Evolutionary conservation across 2,113 vertebrate species (phyloP), one percentile per base, ranked within the genome.

Genomic region (Poeciliopsis turrubarensis): DNA sequence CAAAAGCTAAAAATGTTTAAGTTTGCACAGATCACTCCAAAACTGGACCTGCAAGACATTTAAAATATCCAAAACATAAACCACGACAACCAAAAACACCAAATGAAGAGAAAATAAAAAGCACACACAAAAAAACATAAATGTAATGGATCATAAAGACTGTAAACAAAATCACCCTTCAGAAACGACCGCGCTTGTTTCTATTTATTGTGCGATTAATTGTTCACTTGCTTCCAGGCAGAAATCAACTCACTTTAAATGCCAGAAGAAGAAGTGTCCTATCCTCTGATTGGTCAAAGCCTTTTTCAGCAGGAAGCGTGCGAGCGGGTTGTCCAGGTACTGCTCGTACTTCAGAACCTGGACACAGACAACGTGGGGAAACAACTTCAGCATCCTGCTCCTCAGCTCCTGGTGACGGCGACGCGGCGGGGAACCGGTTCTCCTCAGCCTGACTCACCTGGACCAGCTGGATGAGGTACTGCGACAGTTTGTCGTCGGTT

Each of bases 181-280:
- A 9, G 34, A 34, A 34, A 34, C 10, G 10, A 37, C 34, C 2
- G 10, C 11, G 34, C 34, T 37, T 11, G 34, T 12, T 37, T 37
- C 10, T 12, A 37, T 37, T 11, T 37, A 37, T 11, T 2, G 34
- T 37, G 34, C 10, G 13, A 54, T 70, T 44, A 70, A 82, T 64
- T 62, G 64, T 82, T 86, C 57, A 37, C 62, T 66, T 1, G n/a
- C 73, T 65, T 65, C 9, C 47, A 44, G 34, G 47, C 70, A 69
- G 27, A 47, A 66, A 85, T 71, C 0, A 61, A 93, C 97, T 96
- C 94, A 99, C 97, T 99, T 99, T 87, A 99, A 95, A 95, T 99
- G 97, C 98, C 98, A 99, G 92, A 99, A 99, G 95, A 99, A 99
- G 94, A 99, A 99, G 82, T 99, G 98, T 92, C 98, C 98, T 92